Conservation (phyloP, 2,797 vertebrate species). For the Loriculus beryllinus region DNA sequence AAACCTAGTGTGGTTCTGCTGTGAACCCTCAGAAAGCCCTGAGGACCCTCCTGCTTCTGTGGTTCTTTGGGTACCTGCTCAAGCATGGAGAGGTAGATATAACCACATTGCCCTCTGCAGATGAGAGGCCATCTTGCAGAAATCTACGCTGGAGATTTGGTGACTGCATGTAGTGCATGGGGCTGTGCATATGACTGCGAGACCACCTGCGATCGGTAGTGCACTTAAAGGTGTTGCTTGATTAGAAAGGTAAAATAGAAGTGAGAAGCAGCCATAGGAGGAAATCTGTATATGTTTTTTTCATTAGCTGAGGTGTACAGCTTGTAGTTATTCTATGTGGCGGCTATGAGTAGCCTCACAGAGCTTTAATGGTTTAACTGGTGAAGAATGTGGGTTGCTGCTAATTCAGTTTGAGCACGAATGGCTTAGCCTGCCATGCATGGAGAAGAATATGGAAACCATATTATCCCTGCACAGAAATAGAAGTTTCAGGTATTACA, state of each 20-base stretch:
- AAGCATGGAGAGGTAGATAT: background rate
- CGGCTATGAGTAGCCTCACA: background rate
- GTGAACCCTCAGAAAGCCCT: background rate
- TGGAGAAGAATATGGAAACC: conserved; percentile 9
- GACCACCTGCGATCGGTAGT: background rate
- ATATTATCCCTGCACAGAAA: background rate
- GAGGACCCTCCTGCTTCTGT: background rate
- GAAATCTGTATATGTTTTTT: fast-evolving
- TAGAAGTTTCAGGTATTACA: conserved; percentile 46
- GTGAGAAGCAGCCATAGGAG: background rate
- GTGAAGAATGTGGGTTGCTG: background rate
- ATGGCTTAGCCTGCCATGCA: background rate
- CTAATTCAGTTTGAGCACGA: background rate
- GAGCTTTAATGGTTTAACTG: background rate
- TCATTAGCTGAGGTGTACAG: background rate
- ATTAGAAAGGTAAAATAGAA: background rate
- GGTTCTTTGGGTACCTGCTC: background rate
- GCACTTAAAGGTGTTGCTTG: background rate
- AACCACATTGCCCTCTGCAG: fast-evolving
- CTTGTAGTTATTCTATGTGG: fast-evolving
- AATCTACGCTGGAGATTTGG: background rate
- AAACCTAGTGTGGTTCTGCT: fast-evolving
- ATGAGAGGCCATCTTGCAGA: background rate
- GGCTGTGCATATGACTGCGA: background rate
- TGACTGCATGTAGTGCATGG: fast-evolving